Conservation (phyloP, 2,113 vertebrate genomes). For the Pithys albifrons region DNA sequence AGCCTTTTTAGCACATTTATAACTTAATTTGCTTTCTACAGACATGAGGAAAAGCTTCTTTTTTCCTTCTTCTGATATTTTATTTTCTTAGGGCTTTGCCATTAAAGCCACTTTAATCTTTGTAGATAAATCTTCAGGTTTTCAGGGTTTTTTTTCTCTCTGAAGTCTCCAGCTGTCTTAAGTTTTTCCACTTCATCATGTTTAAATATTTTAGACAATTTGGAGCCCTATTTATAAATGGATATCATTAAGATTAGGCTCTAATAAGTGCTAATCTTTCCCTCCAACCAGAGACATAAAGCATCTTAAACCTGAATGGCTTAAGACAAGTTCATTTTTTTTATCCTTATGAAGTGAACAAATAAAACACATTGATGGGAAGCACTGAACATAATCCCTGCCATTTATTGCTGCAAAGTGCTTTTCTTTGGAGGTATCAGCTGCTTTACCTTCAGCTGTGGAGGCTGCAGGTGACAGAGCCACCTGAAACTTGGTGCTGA, state of each 20-base stretch:
- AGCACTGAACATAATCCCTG: slow-evolving; percentile 27
- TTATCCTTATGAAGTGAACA: slow-evolving; percentile 24
- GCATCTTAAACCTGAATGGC: slow-evolving; percentile 2
- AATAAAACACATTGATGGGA: slow-evolving; percentile 28
- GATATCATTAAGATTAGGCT: slow-evolving; percentile 52
- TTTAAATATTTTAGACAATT: slow-evolving; percentile 50
- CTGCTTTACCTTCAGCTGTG: background rate
- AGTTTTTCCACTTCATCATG: background rate
- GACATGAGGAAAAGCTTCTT: background rate
- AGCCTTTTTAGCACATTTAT: background rate
- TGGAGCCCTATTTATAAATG: slow-evolving; percentile 49
- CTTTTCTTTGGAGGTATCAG: background rate
- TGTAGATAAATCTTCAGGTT: background rate
- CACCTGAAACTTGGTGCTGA: background rate
- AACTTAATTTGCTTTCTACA: slow-evolving; percentile 23
- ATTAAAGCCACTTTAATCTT: slow-evolving; percentile 29
- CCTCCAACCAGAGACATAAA: slow-evolving; percentile 31
- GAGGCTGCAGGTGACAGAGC: background rate
- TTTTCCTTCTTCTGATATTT: background rate
- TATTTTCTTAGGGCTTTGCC: slow-evolving; percentile 9
- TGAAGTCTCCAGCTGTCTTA: slow-evolving; percentile 8
- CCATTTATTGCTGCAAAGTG: slow-evolving; percentile 19
- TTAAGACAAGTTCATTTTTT: slow-evolving; percentile 28
- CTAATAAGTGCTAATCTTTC: slow-evolving; percentile 52
- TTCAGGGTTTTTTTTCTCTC: background rate